Evolutionary conservation across 2,797 vertebrate genomes (phyloP).

Genomic region (Hafferia zeledoni): DNA sequence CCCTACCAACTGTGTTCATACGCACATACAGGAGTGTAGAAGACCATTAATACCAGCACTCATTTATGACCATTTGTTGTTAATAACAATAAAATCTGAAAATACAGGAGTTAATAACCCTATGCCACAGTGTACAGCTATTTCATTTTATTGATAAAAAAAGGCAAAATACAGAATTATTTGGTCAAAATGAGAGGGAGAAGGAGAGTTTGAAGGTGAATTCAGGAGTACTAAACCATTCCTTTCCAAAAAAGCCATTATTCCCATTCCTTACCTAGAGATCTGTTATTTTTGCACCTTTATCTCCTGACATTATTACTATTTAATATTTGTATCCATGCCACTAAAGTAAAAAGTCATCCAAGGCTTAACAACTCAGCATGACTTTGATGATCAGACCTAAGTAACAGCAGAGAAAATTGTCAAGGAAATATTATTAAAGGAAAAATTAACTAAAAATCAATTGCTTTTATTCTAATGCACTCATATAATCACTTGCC

Average conservation of each 20-base stretch:
- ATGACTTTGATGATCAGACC: not conserved
- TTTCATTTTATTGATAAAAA: not conserved
- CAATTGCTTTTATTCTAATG: slow-evolving; percentile 34
- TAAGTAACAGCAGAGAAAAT: slow-evolving; percentile 6
- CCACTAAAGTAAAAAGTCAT: not conserved
- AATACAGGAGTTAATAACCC: not conserved
- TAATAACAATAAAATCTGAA: not conserved
- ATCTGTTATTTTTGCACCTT: not conserved
- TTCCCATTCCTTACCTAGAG: not conserved
- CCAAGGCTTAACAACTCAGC: not conserved
- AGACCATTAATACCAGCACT: not conserved
- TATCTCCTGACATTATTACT: not conserved
- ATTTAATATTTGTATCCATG: not conserved
- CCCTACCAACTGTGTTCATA: not conserved
- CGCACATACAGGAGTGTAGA: not conserved
- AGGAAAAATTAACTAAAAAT: slow-evolving; percentile 43
- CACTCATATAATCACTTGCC: slow-evolving; percentile 28
- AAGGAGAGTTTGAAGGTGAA: not conserved
- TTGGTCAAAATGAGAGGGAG: not conserved
- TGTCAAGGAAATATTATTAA: not conserved
- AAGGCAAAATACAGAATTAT: not conserved
- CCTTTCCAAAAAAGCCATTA: not conserved
- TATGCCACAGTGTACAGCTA: not conserved
- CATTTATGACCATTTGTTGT: not conserved
- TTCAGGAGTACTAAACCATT: not conserved